A percentile compares a stretch with the other conserved stretches of the same genome.
Conservation (phyloP, 1,140 invertebrate genomes). For the Ceratina australensis region DNA sequence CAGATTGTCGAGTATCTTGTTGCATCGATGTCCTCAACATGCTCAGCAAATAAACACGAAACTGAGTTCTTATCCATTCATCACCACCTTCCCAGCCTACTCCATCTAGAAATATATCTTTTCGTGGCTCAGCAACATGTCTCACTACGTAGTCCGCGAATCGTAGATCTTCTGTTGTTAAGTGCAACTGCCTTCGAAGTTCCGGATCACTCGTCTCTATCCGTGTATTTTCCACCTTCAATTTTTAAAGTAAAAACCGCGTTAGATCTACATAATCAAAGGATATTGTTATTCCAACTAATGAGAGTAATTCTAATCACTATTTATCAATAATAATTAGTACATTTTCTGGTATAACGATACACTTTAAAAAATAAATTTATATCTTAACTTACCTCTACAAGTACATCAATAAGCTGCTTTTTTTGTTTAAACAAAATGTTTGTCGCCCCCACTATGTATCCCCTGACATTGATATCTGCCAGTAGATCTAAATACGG, state of each 20-base stretch:
- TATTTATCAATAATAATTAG: neutral
- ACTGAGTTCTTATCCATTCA: conserved; percentile 97
- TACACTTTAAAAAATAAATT: conserved; percentile 7
- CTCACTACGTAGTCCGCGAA: conserved; percentile 96
- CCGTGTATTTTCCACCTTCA: conserved; percentile 86
- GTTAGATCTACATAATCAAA: too few species aligned
- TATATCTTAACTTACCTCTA: conserved; percentile 85
- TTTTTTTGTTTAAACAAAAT: conserved; percentile 97
- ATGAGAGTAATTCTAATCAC: too few species aligned
- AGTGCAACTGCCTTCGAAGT: conserved; percentile 88
- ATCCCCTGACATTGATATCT: conserved; percentile 93
- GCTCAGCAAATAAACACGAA: conserved; percentile 94
- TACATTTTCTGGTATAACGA: neutral
- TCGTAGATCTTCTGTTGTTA: conserved; percentile 96
- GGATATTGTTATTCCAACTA: too few species aligned
- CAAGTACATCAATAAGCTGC: conserved; percentile 94
- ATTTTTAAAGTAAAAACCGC: conserved; percentile 1
- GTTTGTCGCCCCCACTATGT: conserved; percentile 98
- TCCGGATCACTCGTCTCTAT: conserved; percentile 94
- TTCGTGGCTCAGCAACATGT: conserved; percentile 88
- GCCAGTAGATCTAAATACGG: conserved; percentile 96
- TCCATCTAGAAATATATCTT: conserved; percentile 88
- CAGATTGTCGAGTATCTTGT: conserved; percentile 87
- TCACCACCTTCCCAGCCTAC: conserved; percentile 95
- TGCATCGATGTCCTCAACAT: conserved; percentile 90